A percentile compares a stretch with the other conserved stretches of the same genome.
Conservation (phyloP, 2,888 invertebrate species). For the Schizaphis graminum region DNA sequence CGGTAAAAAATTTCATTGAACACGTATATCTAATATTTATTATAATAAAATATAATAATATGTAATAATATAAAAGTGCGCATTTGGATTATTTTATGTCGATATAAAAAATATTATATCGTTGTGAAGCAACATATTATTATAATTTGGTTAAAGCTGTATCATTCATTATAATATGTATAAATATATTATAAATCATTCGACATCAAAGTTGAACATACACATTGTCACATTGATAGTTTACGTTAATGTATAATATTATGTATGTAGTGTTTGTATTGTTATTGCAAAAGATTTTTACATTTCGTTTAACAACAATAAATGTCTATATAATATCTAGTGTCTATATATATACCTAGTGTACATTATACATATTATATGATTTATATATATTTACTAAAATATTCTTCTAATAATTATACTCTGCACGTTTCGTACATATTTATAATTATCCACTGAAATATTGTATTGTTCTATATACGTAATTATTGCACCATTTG, state of each 20-base stretch:
- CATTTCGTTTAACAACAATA: neutral
- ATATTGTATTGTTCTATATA: neutral
- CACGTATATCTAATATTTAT: neutral
- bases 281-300: neutral
- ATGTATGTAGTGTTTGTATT: neutral
- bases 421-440: neutral
- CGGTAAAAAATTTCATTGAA: neutral
- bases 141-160: neutral
- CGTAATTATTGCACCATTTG: neutral
- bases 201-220: neutral
- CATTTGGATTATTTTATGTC: neutral
- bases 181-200: neutral
- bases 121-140: neutral
- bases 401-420: neutral
- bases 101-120: neutral
- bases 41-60: neutral
- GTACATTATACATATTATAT: neutral
- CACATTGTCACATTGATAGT: neutral
- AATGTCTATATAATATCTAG: neutral
- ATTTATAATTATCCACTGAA: neutral
- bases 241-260: neutral
- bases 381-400: neutral
- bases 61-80: neutral
- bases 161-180: neutral
- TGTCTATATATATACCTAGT: neutral